phyloP scores from a whole-genome alignment of 2,888 invertebrate species.

The Sclerodermus sp. region DNA sequence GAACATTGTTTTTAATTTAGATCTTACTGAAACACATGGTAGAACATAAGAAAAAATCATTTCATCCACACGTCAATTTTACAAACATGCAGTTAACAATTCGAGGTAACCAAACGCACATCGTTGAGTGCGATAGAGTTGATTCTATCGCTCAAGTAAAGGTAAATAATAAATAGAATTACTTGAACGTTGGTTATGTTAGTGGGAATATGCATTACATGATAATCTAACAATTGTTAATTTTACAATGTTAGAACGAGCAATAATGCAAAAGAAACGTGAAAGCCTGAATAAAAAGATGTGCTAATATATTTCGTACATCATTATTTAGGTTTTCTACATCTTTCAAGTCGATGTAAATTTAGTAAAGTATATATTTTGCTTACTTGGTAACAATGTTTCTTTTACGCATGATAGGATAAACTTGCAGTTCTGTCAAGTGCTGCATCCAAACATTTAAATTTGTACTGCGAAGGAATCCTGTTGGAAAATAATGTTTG shows the following conservation, averaged over 20 bases:
- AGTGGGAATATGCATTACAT: too few species aligned
- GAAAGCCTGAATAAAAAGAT: too few species aligned
- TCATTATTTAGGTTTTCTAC: too few species aligned
- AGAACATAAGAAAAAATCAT: too few species aligned
- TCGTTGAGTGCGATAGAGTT: conserved; percentile 72
- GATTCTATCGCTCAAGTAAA: conserved; percentile 77
- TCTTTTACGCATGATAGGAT: conserved; percentile 59
- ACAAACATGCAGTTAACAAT: conserved; percentile 86
- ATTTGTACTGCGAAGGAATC: conserved; percentile 74
- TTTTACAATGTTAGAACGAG: conserved; percentile 43
- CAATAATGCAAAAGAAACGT: conserved; percentile 52
- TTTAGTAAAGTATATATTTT: conserved; percentile 38
- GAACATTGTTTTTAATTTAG: too few species aligned
- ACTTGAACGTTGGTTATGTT: too few species aligned
- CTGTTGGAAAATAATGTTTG: conserved; percentile 72
- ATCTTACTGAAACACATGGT: too few species aligned
- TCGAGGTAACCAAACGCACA: conserved; percentile 74
- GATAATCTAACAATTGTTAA: conserved; percentile 42
- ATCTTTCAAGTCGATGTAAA: too few species aligned
- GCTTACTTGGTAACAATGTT: too few species aligned
- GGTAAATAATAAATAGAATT: too few species aligned
- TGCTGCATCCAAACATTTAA: conserved; percentile 64
- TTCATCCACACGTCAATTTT: too few species aligned
- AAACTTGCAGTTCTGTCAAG: conserved; percentile 60
- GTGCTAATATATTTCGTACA: too few species aligned